Percentiles rank a stretch among this genome's conserved stretches.
phyloP scores from a whole-genome alignment of 2,888 invertebrate species.

The Heliconius cydno region DNA sequence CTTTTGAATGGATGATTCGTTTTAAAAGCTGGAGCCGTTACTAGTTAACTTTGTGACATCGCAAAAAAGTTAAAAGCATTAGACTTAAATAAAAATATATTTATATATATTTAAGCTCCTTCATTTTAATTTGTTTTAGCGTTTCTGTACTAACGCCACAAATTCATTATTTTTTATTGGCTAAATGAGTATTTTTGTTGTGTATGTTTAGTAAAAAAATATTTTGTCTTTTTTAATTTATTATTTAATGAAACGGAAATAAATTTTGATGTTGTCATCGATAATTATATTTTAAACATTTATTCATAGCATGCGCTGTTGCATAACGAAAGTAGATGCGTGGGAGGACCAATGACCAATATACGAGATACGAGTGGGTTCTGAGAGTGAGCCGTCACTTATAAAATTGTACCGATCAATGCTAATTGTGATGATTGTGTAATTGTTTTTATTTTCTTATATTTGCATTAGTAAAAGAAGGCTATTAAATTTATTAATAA shows the following conservation, averaged over 20 bases:
- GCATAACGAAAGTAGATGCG: slow-evolving; percentile 56
- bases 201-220: not conserved
- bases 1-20: slow-evolving; percentile 48
- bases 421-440: not conserved
- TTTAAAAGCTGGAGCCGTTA: slow-evolving; percentile 26
- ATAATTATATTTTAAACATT: slow-evolving; percentile 25
- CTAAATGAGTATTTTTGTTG: too few species aligned
- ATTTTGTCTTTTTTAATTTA: not conserved
- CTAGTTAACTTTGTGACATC: slow-evolving; percentile 14
- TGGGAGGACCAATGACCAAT: slow-evolving; percentile 54
- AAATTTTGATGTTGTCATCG: not conserved
- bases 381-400: not conserved
- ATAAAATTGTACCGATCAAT: not conserved
- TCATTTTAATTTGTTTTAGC: not conserved
- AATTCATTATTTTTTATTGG: not conserved
- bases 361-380: slow-evolving; percentile 44
- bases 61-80: slow-evolving; percentile 1
- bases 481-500: not conserved
- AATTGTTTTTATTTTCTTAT: not conserved
- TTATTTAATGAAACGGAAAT: not conserved
- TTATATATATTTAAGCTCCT: not conserved
- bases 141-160: slow-evolving; percentile 13
- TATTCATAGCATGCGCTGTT: slow-evolving; percentile 44
- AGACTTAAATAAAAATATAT: not conserved
- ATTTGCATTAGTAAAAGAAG: not conserved